Base-by-base conservation (phyloP, 2,113 vertebrate genomes). In the Halichoerus grypus region DNA sequence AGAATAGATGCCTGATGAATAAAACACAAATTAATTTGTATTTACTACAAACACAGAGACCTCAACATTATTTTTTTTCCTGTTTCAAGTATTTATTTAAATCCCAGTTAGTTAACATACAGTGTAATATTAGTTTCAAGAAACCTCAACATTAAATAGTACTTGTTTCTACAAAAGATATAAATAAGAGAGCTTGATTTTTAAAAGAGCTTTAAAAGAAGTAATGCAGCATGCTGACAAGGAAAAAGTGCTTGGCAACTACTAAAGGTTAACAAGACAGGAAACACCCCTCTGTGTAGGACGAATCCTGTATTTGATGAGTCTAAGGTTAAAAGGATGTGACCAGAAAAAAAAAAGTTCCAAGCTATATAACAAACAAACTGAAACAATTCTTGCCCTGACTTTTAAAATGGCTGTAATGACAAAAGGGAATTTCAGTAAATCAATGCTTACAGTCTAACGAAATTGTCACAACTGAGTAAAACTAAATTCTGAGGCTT, bases 221-320 rank as follows among this genome's bases (percentile, higher is more conserved):
- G 26, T 26, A 49, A 82, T 22, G 33, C 5, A 46, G 79, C 12
- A 42, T 4, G 15, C 51, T 93, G 72, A 82, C 15, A 71, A 94
- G 81, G 69, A 90, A 96, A 72, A 92, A 83, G 69, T 71, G 21
- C n/a, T 16, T 81, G 72, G 55, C 91, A 79, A 87, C 61, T 24
- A 51, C 53, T 57, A 80, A 61, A 81, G 53, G 22, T 74, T 96
- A 91, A 94, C 31, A 49, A 31, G 67, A 96, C 39, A 98, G 91
- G 76, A 98, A 98, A 97, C 69, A 65, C 53, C 94, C 61, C 93
- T 88, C 89, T 65, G n/a, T 39, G 72, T 19, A 28, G 80, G 71
- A 96, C 0, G 28, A 96, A 96, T 94, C 67, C 88, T 95, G 79
- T 67, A 91, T 89, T 31, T 83, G 74, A 90, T 72, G 94, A 94